These are phyloP conservation scores for Cheumatopsyche charites DNA, from an alignment of 1,140 invertebrate genomes.

Conservation along the genomic window DNA sequence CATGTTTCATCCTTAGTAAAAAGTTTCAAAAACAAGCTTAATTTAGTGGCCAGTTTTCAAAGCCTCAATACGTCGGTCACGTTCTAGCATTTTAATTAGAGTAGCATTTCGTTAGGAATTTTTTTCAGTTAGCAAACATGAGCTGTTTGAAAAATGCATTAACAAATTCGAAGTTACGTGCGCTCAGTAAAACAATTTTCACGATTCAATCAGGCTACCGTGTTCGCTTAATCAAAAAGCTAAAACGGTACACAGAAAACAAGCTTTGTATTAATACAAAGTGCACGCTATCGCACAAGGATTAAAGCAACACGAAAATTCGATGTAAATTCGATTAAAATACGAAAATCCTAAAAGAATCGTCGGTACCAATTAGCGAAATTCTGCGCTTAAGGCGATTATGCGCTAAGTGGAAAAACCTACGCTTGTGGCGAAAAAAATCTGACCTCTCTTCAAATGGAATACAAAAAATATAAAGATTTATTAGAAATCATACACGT, in stretches of 20 bases:
- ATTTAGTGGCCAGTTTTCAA: not conserved
- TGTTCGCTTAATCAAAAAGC: slow-evolving; percentile 17
- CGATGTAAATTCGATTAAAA: not conserved
- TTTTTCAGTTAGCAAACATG: slow-evolving; percentile 19
- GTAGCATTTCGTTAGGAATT: slow-evolving; percentile 18
- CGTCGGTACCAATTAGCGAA: not conserved
- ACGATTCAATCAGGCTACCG: slow-evolving; percentile 21
- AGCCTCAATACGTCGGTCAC: slow-evolving; percentile 26
- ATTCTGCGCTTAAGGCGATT: too few relatives aligned
- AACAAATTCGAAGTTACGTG: slow-evolving; percentile 20
- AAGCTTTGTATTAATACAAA: too few relatives aligned
- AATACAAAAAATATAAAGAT: too few relatives aligned
- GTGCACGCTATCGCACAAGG: too few relatives aligned
- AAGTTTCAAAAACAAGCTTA: too few relatives aligned
- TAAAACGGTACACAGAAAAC: too few relatives aligned
- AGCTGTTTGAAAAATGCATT: slow-evolving; percentile 31
- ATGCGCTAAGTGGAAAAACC: too few relatives aligned
- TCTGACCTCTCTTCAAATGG: too few relatives aligned
- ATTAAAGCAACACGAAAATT: too few relatives aligned
- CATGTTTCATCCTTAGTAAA: too few relatives aligned
- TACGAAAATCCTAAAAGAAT: not conserved
- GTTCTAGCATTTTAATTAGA: slow-evolving; percentile 32
- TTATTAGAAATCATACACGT: too few relatives aligned
- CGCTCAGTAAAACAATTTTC: slow-evolving; percentile 34
- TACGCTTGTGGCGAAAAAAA: too few relatives aligned